Conservation (phyloP, 2,888 invertebrate genomes). For the Agriopis leucophaearia region DNA sequence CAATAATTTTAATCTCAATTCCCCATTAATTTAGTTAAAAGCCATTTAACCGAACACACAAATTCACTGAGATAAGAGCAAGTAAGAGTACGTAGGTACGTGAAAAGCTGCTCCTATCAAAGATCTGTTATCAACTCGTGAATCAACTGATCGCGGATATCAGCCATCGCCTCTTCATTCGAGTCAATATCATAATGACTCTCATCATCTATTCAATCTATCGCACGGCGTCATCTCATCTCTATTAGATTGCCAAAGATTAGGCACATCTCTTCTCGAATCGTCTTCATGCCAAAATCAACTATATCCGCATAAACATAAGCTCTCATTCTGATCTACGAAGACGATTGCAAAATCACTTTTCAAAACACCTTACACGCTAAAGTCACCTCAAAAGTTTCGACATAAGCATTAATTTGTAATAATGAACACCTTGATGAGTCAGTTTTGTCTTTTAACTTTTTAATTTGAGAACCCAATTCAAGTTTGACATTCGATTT, state of each 20-base stretch:
- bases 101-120: neutral
- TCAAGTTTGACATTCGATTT: constrained; percentile 1
- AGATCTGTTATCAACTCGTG: too few species aligned
- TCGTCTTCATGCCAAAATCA: neutral
- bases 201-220: constrained; percentile 38
- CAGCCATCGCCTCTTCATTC: constrained; percentile 26
- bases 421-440: neutral
- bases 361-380: neutral
- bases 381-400: neutral
- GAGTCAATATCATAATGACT: constrained; percentile 51
- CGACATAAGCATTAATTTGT: constrained; percentile 4
- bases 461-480: constrained; percentile 9
- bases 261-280: constrained; percentile 41
- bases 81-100: neutral
- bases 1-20: too few species aligned
- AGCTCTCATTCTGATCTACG: neutral
- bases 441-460: neutral
- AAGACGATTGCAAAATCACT: neutral
- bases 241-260: constrained; percentile 43
- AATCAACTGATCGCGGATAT: constrained; percentile 1
- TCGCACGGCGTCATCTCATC: constrained; percentile 38
- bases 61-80: neutral
- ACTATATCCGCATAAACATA: neutral
- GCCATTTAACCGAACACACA: neutral
- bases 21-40: neutral